Percentiles rank a stretch among this genome's conserved stretches.
phyloP scores from a whole-genome alignment of 2,888 invertebrate species.

The Lymantria monacha region DNA sequence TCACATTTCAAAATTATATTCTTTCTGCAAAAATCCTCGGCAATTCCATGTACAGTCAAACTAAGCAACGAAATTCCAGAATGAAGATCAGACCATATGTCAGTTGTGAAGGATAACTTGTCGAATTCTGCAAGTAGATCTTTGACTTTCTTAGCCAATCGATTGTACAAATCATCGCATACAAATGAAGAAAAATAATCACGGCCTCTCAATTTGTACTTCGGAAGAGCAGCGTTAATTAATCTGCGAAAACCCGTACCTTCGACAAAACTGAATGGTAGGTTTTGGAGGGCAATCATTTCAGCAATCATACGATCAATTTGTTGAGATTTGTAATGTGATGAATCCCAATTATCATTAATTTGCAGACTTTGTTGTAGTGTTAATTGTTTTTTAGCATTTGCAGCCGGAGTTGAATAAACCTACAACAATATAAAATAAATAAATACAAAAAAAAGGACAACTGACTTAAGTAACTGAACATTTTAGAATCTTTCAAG shows the following conservation, averaged over 20 bases:
- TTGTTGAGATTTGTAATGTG: constrained; percentile 4
- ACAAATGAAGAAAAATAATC: too few species aligned
- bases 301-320: background rate
- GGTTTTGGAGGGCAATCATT: background rate
- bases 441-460: too few species aligned
- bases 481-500: too few species aligned
- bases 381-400: constrained; percentile 21
- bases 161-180: too few species aligned
- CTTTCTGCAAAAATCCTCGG: constrained; percentile 9
- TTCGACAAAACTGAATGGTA: background rate
- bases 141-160: too few species aligned
- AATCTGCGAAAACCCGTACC: too few species aligned
- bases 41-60: constrained; percentile 16
- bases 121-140: constrained; percentile 11
- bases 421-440: constrained; percentile 11
- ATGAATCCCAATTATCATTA: constrained; percentile 20
- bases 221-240: too few species aligned
- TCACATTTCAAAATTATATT: constrained; percentile 18
- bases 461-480: too few species aligned
- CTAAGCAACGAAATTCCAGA: constrained; percentile 16
- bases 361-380: constrained; percentile 19
- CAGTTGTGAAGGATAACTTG: constrained; percentile 19
- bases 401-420: constrained; percentile 12
- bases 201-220: too few species aligned
- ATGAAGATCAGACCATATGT: constrained; percentile 16